Evolutionary conservation across 1,140 invertebrate species (phyloP).

Genomic region (Leguminivora glycinivorella): DNA sequence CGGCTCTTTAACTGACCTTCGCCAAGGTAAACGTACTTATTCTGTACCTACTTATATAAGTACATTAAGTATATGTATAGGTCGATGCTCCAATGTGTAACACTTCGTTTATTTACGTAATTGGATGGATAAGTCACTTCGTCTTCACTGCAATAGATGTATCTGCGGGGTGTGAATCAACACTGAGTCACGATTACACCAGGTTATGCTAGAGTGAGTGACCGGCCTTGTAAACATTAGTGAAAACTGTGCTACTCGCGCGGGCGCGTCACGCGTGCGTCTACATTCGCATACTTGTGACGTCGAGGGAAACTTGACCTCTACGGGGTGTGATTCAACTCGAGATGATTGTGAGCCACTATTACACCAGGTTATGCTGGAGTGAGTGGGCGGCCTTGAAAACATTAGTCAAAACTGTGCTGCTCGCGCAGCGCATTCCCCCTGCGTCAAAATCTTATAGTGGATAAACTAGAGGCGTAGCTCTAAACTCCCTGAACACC

Average conservation of each 20-base stretch:
- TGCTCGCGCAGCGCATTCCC: slow-evolving; percentile 7
- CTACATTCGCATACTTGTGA: background rate
- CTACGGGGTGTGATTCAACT: slow-evolving; percentile 48
- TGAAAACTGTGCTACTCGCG: slow-evolving; percentile 27
- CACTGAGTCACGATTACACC: slow-evolving; percentile 44
- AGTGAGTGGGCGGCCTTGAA: slow-evolving; percentile 59
- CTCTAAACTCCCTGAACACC: too few species aligned
- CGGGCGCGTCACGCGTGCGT: background rate
- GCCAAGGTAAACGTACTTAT: too few species aligned
- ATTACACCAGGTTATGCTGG: slow-evolving; percentile 54
- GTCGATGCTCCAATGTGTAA: background rate
- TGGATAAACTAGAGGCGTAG: too few species aligned
- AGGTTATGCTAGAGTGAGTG: slow-evolving; percentile 54
- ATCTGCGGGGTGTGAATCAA: slow-evolving; percentile 42
- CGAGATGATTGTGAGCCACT: too few species aligned
- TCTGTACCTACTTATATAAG: too few species aligned
- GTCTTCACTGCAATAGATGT: slow-evolving; percentile 17
- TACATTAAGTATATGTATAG: background rate
- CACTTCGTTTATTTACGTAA: slow-evolving; percentile 12
- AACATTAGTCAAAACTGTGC: slow-evolving; percentile 31
- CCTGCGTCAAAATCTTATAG: too few species aligned
- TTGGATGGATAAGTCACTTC: background rate
- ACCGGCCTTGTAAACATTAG: slow-evolving; percentile 51
- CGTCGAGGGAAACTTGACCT: too few species aligned
- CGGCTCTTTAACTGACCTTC: too few species aligned